phyloP scores from a whole-genome alignment of 2,888 invertebrate genomes.

The Mythimna albipuncta region DNA sequence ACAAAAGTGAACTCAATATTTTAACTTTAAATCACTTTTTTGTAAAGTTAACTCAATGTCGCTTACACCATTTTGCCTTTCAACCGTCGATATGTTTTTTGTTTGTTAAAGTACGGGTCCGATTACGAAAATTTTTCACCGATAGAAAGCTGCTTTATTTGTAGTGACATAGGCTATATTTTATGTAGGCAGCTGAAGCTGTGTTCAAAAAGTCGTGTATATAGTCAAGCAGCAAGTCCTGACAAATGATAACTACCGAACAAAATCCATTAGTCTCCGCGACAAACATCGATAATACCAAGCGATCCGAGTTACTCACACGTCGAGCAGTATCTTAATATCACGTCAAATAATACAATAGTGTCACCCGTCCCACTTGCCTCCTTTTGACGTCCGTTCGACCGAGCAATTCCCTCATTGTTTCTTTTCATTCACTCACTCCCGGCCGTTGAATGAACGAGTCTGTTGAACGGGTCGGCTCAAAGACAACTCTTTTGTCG shows the following conservation, averaged over 20 bases:
- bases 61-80: too few relatives aligned
- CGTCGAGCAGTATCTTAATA: slow-evolving; percentile 56
- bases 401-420: slow-evolving; percentile 73
- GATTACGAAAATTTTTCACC: too few relatives aligned
- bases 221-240: slow-evolving; percentile 12
- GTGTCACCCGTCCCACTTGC: slow-evolving; percentile 62
- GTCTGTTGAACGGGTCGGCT: slow-evolving; percentile 72
- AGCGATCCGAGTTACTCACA: slow-evolving; percentile 14
- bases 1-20: too few relatives aligned
- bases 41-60: too few relatives aligned
- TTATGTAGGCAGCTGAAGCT: too few relatives aligned
- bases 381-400: slow-evolving; percentile 66
- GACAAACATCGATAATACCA: slow-evolving; percentile 39
- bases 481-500: slow-evolving; percentile 80
- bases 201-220: background rate
- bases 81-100: too few relatives aligned
- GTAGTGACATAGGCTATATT: too few relatives aligned
- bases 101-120: too few relatives aligned
- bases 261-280: slow-evolving; percentile 34
- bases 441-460: slow-evolving; percentile 69
- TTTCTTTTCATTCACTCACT: slow-evolving; percentile 74
- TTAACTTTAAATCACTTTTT: too few relatives aligned
- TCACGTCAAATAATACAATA: slow-evolving; percentile 64
- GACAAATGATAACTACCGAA: slow-evolving; percentile 34
- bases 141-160: too few relatives aligned